Percentiles rank a stretch among this genome's conserved stretches.
Evolutionary conservation across 2,113 vertebrate species (phyloP).

Genomic region (Delphinus delphis): DNA sequence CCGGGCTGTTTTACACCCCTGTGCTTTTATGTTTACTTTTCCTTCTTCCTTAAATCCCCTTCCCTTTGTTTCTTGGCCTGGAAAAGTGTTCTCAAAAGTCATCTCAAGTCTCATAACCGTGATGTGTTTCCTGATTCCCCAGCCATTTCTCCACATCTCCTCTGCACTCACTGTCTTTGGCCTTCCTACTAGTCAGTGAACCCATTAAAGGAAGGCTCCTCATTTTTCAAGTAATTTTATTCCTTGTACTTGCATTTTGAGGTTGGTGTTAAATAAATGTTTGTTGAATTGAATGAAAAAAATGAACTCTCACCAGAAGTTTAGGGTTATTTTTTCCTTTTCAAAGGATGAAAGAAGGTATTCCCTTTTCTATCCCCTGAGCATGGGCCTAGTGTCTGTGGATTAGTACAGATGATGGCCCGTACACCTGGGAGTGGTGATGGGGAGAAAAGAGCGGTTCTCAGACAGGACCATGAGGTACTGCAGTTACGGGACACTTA

Average conservation of each 20-base stretch:
- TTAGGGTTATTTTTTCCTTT: neutral
- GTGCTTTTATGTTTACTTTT: neutral
- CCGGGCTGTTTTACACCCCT: neutral
- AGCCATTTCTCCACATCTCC: fast-evolving
- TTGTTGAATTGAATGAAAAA: neutral
- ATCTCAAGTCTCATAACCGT: fast-evolving
- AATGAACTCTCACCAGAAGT: neutral
- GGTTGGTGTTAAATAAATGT: neutral
- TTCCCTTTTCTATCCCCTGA: neutral
- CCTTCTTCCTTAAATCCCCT: neutral
- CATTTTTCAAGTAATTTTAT: neutral
- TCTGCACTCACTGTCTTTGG: neutral
- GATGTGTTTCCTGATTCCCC: neutral
- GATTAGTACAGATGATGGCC: neutral
- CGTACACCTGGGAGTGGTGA: fast-evolving
- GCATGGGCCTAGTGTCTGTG: neutral
- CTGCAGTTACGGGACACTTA: neutral
- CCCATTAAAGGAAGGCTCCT: neutral
- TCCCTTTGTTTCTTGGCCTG: neutral
- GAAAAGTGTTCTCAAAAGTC: neutral
- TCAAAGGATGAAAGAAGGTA: neutral
- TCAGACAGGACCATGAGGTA: neutral
- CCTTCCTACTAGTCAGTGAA: neutral
- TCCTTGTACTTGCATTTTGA: neutral
- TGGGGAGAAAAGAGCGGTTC: neutral